Percentiles rank a stretch among this genome's conserved stretches.
Conservation (phyloP, 2,797 vertebrate species). For the Dryobates pubescens region DNA sequence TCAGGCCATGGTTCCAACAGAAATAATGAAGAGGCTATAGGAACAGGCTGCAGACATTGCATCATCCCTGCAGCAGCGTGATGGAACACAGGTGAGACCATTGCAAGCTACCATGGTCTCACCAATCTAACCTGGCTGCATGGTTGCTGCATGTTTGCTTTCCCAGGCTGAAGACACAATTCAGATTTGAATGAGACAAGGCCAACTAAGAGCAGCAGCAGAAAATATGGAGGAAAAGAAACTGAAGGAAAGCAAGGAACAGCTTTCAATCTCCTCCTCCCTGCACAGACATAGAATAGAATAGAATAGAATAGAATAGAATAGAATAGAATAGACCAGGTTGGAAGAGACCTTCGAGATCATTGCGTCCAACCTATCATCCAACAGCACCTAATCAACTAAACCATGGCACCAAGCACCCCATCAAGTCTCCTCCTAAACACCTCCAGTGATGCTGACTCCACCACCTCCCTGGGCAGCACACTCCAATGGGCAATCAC, state of each 20-base stretch:
- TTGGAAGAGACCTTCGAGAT: too few relatives aligned
- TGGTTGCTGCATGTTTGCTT: rapidly evolving
- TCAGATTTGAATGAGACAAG: not conserved
- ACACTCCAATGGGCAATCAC: too few relatives aligned
- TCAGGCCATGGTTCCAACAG: not conserved
- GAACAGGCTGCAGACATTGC: not conserved
- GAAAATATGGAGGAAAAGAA: not conserved
- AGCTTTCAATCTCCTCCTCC: not conserved
- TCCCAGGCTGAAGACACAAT: not conserved
- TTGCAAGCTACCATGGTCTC: not conserved
- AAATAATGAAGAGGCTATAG: not conserved
- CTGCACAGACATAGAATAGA: not conserved
- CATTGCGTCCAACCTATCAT: too few relatives aligned
- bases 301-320: too few relatives aligned
- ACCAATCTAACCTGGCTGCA: not conserved
- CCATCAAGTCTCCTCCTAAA: too few relatives aligned
- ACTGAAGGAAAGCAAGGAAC: not conserved
- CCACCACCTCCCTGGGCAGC: too few relatives aligned
- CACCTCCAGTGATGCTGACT: too few relatives aligned
- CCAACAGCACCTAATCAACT: too few relatives aligned
- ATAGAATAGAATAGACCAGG: too few relatives aligned
- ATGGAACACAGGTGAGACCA: not conserved
- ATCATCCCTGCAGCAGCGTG: not conserved
- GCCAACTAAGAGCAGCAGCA: not conserved
- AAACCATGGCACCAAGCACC: too few relatives aligned